Evolutionary conservation across 64 coral and sea anemone species (phyloP), one percentile per base, ranked within the genome.

Genomic region (Hydrozoanthus tunicans): DNA sequence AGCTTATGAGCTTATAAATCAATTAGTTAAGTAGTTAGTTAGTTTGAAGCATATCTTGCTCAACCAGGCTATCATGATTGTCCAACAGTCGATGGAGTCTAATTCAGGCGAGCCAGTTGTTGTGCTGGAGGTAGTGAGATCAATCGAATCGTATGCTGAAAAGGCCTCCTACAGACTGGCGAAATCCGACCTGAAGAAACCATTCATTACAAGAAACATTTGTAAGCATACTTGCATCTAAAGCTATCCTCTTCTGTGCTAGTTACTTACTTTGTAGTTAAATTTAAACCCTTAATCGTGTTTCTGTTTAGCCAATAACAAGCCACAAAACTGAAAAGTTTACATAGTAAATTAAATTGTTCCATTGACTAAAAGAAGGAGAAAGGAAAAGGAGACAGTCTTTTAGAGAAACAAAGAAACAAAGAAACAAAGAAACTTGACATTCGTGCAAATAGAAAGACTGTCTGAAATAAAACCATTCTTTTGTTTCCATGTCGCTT

Each of bases 171-270:
- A 74, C 56, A 88, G 84, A 88, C 84, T 88, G 14, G 23, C 55
- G 60, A 67, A 73, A 59, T 72, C 84, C 23, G n/a, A 88, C 55
- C 57, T 88, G 14, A 88, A 88, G 68, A 74, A 88, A 51, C 84
- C 84, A 14, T 88, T 88, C 52, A 88, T 88, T 88, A 88, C 84
- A 27, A 88, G 84, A 73, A 88, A 88, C 58, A 88, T 88, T 43
- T 70, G 84, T 88, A 55, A 88, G 84, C 74, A 70, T 6, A 2
- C n/a, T 8, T 5, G 17, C 1, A 25, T 63, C 8, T 12, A 32
- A 0, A 62, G 6, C 9, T 27, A 32, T 14, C 25, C 20, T 5
- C 2, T 81, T 80, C 32, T 1, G 17, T 13, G 62, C 1, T 14
- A n/a, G 53, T 0, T 56, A 15, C 14, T 17, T 56, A 53, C 54